Conservation (phyloP, 2,113 vertebrate genomes). For the Apteryx mantelli region DNA sequence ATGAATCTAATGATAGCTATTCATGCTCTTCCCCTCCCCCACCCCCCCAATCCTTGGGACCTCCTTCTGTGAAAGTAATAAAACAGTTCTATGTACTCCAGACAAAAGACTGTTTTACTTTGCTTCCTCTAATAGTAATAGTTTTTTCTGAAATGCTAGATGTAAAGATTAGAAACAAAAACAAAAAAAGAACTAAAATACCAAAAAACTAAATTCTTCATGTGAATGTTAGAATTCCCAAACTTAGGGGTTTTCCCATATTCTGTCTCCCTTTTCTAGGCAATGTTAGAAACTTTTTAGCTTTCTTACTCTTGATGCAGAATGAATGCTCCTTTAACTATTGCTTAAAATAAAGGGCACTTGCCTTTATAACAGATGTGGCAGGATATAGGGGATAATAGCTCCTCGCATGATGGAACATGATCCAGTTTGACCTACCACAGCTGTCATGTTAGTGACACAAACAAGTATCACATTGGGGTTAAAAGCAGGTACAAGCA, state of each 20-base stretch:
- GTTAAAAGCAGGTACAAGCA: constrained; percentile 17
- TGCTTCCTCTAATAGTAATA: neutral
- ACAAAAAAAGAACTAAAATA: neutral
- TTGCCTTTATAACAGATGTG: neutral
- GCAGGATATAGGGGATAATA: neutral
- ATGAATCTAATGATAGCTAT: neutral
- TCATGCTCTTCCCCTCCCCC: neutral
- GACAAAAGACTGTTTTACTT: neutral
- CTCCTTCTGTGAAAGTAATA: neutral
- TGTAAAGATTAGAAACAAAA: neutral
- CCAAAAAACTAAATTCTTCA: neutral
- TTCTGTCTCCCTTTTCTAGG: neutral
- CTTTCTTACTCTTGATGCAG: neutral
- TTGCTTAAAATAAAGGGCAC: neutral
- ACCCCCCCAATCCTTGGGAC: neutral
- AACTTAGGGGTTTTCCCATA: neutral
- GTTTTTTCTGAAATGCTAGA: neutral
- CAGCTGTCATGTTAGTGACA: neutral
- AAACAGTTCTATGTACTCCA: neutral
- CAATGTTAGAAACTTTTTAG: neutral
- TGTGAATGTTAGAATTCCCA: neutral
- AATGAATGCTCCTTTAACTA: neutral
- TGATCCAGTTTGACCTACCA: constrained; percentile 5
- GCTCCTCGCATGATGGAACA: neutral
- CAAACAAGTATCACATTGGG: neutral